Base-by-base conservation (phyloP, 2,888 invertebrate species). In the Melanotus villosus region DNA sequence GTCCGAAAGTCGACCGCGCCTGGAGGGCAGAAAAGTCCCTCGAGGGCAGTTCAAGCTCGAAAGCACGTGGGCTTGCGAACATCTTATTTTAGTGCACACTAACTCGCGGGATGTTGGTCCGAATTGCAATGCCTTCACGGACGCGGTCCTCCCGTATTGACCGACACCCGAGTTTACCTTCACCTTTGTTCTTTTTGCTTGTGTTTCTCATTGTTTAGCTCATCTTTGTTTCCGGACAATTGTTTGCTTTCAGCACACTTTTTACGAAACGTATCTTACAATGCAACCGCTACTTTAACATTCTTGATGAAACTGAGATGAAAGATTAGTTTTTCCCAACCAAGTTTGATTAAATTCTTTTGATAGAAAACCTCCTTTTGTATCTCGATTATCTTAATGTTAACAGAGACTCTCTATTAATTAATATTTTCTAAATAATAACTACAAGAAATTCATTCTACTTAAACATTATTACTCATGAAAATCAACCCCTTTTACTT, bases 11-110 rank as follows among this genome's bases (percentile, higher is more conserved):
- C 73, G 68, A 66, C 45, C 62, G 65, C 68, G 73, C 60, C 73
- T 66, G 52, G 57, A 70, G 72, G 73, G 73, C 54, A 62, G 57
- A 66, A 68, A 69, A 32, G 32, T 73, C 76, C 73, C 73, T 59
- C 58, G 75, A 66, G 76, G 73, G 74, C 64, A 74, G 72, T 76
- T 74, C 71, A 57, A 66, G 71, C 75, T 68, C 26, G 71, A 70
- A 71, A 76, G 75, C 77, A 77, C 78, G 77, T 76, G 76, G 76
- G 73, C 73, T 72, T 65, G 77, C 70, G 77, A 76, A 77, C 78
- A 76, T 78, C 78, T 78, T 78, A 78, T 76, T 78, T 77, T 78
- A 77, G 76, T 77, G 72, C 77, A 74, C 74, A 75, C 76, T 76
- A 77, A 78, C 78, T 76, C 75, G 76, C 71, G 73, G 73, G 68